Percentiles rank a stretch among this genome's conserved stretches.
These are phyloP conservation scores for Stenolophus ochropezus DNA, from an alignment of 2,888 invertebrate species.

Conservation along the genomic window DNA sequence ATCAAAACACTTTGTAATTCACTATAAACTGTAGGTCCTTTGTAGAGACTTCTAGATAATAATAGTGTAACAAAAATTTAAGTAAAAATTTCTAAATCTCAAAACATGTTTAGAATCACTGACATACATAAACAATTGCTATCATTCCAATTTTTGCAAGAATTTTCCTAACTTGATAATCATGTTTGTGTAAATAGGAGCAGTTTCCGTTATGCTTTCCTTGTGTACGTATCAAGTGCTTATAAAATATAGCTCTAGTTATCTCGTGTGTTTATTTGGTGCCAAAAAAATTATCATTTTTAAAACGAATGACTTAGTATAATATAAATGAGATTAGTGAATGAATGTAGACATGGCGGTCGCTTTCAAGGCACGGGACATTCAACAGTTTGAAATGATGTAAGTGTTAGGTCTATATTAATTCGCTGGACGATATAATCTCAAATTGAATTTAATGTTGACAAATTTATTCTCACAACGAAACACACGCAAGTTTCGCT, in stretches of 20 bases:
- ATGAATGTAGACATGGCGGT: too few species aligned
- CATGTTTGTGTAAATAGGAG: background rate
- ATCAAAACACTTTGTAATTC: too few species aligned
- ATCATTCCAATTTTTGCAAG: background rate
- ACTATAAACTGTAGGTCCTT: too few species aligned
- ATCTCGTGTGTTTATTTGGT: background rate
- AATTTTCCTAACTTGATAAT: background rate
- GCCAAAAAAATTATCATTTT: background rate
- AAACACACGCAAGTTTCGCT: constrained; percentile 12
- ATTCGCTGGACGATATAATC: background rate
- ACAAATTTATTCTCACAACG: constrained; percentile 4
- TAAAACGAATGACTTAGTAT: too few species aligned
- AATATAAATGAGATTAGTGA: too few species aligned
- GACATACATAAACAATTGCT: too few species aligned
- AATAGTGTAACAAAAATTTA: too few species aligned
- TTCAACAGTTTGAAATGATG: background rate
- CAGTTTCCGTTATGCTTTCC: background rate
- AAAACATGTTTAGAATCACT: too few species aligned
- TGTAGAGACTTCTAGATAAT: too few species aligned
- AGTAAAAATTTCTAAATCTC: too few species aligned
- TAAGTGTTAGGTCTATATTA: constrained; percentile 2
- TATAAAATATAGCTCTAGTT: background rate
- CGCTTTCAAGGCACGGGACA: too few species aligned
- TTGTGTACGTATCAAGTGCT: background rate
- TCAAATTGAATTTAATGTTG: constrained; percentile 17